phyloP scores from a whole-genome alignment of 2,888 invertebrate genomes.

The Drosophila tanythrix region DNA sequence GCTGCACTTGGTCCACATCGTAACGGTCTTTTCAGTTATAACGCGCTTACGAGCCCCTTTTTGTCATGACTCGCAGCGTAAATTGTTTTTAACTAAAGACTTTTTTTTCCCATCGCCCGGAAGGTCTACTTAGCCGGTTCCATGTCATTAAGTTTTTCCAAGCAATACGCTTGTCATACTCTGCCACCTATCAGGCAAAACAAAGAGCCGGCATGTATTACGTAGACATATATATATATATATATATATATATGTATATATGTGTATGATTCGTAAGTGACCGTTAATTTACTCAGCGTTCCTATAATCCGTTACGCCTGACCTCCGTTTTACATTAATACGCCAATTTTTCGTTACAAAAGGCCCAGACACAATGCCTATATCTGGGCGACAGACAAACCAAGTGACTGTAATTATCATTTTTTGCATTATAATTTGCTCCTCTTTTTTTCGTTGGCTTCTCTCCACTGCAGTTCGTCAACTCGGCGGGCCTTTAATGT shows the following conservation, averaged over 20 bases:
- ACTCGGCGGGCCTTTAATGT: constrained; percentile 65
- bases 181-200: constrained; percentile 30
- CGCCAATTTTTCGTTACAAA: constrained; percentile 63
- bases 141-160: constrained; percentile 69
- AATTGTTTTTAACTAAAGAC: constrained; percentile 30
- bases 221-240: background rate
- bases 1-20: constrained; percentile 32
- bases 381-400: constrained; percentile 29
- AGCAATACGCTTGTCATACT: constrained; percentile 62
- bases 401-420: constrained; percentile 74
- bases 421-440: constrained; percentile 76
- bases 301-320: constrained; percentile 74
- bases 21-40: constrained; percentile 55
- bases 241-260: background rate
- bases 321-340: constrained; percentile 69
- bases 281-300: constrained; percentile 66
- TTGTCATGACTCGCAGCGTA: constrained; percentile 30
- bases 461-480: constrained; percentile 36
- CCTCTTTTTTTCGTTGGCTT: constrained; percentile 49
- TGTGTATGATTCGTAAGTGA: constrained; percentile 53
- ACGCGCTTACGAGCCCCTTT: constrained; percentile 47
- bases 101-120: constrained; percentile 15
- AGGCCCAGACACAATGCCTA: constrained; percentile 47
- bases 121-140: constrained; percentile 48
- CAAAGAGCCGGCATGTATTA: constrained; percentile 51